A percentile compares a stretch with the other conserved stretches of the same genome.
These are phyloP conservation scores for Mobula birostris DNA, from an alignment of 2,113 vertebrate genomes.

Conservation along the genomic window DNA sequence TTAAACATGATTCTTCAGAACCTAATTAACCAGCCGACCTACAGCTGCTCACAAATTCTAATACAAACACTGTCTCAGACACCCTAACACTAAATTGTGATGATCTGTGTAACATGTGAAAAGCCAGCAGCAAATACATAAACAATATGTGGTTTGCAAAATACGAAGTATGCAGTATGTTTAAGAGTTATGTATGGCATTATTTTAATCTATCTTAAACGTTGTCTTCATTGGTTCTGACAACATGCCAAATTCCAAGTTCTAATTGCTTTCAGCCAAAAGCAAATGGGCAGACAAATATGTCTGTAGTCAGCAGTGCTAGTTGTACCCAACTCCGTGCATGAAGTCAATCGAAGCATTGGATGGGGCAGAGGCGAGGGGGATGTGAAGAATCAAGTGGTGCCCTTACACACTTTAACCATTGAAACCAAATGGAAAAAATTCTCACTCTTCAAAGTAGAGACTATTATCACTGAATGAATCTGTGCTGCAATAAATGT, in stretches of 20 bases:
- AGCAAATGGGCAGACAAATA: background rate
- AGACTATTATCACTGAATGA: background rate
- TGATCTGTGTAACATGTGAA: slow-evolving; percentile 4
- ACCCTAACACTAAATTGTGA: background rate
- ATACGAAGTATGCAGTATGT: background rate
- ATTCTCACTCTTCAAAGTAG: background rate
- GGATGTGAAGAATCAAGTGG: too few species aligned
- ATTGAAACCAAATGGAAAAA: too few species aligned
- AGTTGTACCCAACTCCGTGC: too few species aligned
- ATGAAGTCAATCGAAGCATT: too few species aligned
- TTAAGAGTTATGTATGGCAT: too few species aligned
- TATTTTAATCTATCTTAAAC: background rate
- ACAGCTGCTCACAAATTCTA: background rate
- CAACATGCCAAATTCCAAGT: background rate
- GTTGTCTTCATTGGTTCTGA: background rate
- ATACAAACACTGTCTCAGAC: background rate
- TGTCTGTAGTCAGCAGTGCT: too few species aligned
- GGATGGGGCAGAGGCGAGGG: too few species aligned
- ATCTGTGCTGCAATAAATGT: background rate
- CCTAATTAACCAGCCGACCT: background rate
- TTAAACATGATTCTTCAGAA: background rate
- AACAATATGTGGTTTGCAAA: background rate
- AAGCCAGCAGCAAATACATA: too few species aligned
- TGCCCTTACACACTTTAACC: too few species aligned
- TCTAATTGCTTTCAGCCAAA: background rate